Percentiles rank a stretch among this genome's conserved stretches.
phyloP scores from a whole-genome alignment of 2,888 invertebrate species.

The Magallana nippona region DNA sequence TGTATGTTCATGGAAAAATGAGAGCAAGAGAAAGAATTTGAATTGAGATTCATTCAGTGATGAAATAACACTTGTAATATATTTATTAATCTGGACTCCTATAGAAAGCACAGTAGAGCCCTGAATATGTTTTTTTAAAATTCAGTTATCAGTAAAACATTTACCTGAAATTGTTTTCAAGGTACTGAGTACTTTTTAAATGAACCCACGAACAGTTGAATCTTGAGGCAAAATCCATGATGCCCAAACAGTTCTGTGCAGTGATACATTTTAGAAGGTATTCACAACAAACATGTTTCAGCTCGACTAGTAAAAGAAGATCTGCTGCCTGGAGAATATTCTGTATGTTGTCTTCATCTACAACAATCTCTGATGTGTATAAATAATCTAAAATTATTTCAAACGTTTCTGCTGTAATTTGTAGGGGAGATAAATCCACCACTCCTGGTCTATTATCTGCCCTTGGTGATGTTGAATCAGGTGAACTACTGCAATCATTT shows the following conservation, averaged over 20 bases:
- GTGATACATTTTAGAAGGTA: conserved; percentile 72
- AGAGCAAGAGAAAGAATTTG: too few species aligned
- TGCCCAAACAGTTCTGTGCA: conserved; percentile 89
- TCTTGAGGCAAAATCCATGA: conserved; percentile 90
- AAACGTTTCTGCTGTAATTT: conserved; percentile 65
- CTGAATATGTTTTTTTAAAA: neutral
- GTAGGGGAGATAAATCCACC: conserved; percentile 56
- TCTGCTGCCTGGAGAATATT: conserved; percentile 72
- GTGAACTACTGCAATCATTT: conserved; percentile 1
- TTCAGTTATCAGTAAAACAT: conserved; percentile 19
- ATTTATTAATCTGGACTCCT: too few species aligned
- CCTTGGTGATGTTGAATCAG: neutral
- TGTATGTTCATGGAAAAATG: too few species aligned
- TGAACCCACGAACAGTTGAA: conserved; percentile 71
- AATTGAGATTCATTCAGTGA: too few species aligned
- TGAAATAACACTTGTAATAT: too few species aligned
- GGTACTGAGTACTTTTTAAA: conserved; percentile 63
- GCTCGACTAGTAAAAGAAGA: conserved; percentile 68
- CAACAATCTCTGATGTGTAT: conserved; percentile 69
- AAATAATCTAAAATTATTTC: conserved; percentile 71
- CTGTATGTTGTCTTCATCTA: conserved; percentile 72
- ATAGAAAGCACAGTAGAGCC: neutral
- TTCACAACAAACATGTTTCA: conserved; percentile 73
- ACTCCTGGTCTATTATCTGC: conserved; percentile 33
- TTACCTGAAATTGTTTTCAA: conserved; percentile 81